Evolutionary conservation across 2,888 invertebrate genomes (phyloP).

Genomic region (Panopea generosa): DNA sequence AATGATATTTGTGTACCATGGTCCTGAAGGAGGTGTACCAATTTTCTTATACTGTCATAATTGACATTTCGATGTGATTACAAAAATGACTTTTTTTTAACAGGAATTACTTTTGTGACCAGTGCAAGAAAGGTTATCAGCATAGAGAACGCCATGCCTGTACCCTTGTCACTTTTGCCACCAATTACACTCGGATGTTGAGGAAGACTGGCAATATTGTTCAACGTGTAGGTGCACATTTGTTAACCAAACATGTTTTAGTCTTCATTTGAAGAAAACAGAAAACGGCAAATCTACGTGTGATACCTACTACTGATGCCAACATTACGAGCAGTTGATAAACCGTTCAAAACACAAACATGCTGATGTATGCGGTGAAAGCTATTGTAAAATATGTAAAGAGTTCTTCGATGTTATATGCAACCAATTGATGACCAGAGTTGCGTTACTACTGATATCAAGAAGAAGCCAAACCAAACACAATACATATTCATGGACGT

Average conservation of each 20-base stretch:
- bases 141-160: slow-evolving; percentile 52
- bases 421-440: slow-evolving; percentile 5
- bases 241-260: slow-evolving; percentile 33
- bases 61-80: slow-evolving; percentile 56
- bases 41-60: slow-evolving; percentile 51
- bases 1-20: slow-evolving; percentile 50
- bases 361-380: slow-evolving; percentile 22
- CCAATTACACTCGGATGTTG: slow-evolving; percentile 23
- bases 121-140: slow-evolving; percentile 59
- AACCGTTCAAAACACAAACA: slow-evolving; percentile 11
- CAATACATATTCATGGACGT: slow-evolving; percentile 43
- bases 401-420: slow-evolving; percentile 18
- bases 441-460: background rate
- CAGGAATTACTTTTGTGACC: slow-evolving; percentile 41
- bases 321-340: slow-evolving; percentile 12
- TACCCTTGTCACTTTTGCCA: slow-evolving; percentile 48
- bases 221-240: slow-evolving; percentile 31
- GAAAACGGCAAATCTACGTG: slow-evolving; percentile 32
- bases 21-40: slow-evolving; percentile 48
- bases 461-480: background rate
- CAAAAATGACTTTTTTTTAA: slow-evolving; percentile 49
- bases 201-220: slow-evolving; percentile 38
- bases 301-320: slow-evolving; percentile 19
- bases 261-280: slow-evolving; percentile 23
- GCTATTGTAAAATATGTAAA: slow-evolving; percentile 19